Evolutionary conservation across 2,113 vertebrate species (phyloP), one percentile per base, ranked within the genome.

Genomic region (Callipepla squamata): DNA sequence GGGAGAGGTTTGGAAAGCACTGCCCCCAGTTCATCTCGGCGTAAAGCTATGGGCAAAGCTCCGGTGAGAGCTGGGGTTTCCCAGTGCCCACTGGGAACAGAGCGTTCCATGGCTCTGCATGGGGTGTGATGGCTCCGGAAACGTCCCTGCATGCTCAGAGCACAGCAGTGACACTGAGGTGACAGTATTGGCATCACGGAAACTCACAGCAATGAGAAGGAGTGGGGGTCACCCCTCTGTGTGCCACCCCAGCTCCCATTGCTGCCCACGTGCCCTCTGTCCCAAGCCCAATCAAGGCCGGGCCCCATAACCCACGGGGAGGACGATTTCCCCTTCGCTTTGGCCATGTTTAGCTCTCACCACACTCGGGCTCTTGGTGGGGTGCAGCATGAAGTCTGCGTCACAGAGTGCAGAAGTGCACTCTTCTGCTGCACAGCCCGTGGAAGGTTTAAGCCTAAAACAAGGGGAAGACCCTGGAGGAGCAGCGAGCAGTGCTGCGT

Each of bases 301-400:
- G 59, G 50, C 42, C 18, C 23, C 36, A 6, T n/a, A 75, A 8
- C 20, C 38, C 20, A 28, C n/a, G 2, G 0, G 6, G 18, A 50
- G 7, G 6, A 4, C 12, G 22, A n/a, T 61, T 42, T 28, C 51
- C 57, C 16, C 20, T 66, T 57, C 5, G 1, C 2, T 20, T 42
- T 26, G 53, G 55, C 30, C 32, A 4, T 21, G 30, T 19, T 20
- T 10, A 5, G 17, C 16, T 57, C 55, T 57, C 55, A 69, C 14
- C 66, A 8, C 3, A 0, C 42, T 17, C 4, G 0, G 8, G 18
- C 6, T 53, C 70, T 55, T 25, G 1, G 7, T 1, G 9, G 19
- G 26, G 26, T 13, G 3, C 2, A 45, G 12, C 14, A 36, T 5
- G 2, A 17, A 4, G 81, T 87, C 80, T 55, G 38, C 21, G 3